Conservation (phyloP, 2,888 invertebrate species). For the Dione vanillae region DNA sequence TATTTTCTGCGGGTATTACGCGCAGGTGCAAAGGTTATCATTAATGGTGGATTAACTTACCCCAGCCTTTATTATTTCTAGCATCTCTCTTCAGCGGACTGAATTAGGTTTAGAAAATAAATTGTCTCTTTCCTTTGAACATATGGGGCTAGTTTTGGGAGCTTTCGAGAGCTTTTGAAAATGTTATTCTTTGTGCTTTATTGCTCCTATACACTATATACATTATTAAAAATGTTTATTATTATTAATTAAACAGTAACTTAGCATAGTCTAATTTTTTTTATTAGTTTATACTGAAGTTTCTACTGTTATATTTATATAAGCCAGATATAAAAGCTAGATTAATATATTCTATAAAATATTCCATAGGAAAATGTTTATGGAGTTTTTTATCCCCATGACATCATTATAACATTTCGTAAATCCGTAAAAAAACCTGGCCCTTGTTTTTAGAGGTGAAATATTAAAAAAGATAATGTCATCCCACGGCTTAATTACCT, state of each 20-base stretch:
- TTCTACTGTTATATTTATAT: too few species aligned
- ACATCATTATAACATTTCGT: slow-evolving; percentile 29
- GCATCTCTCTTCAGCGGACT: slow-evolving; percentile 25
- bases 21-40: slow-evolving; percentile 76
- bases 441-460: slow-evolving; percentile 52
- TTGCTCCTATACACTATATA: not conserved
- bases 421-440: slow-evolving; percentile 27
- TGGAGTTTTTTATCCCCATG: not conserved
- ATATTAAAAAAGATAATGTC: slow-evolving; percentile 75
- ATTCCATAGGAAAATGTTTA: not conserved
- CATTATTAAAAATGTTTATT: too few species aligned
- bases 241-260: too few species aligned
- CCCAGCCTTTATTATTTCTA: slow-evolving; percentile 51
- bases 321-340: too few species aligned
- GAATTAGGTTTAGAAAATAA: slow-evolving; percentile 10
- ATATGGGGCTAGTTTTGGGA: slow-evolving; percentile 20
- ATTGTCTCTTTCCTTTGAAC: slow-evolving; percentile 25
- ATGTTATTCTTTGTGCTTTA: not conserved
- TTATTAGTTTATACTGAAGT: too few species aligned
- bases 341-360: not conserved
- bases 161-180: slow-evolving; percentile 1
- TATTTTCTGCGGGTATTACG: slow-evolving; percentile 66
- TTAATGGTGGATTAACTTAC: slow-evolving; percentile 72
- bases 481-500: slow-evolving; percentile 78
- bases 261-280: too few species aligned